phyloP scores from a whole-genome alignment of 2,797 vertebrate species.

The Epinephelus coioides region DNA sequence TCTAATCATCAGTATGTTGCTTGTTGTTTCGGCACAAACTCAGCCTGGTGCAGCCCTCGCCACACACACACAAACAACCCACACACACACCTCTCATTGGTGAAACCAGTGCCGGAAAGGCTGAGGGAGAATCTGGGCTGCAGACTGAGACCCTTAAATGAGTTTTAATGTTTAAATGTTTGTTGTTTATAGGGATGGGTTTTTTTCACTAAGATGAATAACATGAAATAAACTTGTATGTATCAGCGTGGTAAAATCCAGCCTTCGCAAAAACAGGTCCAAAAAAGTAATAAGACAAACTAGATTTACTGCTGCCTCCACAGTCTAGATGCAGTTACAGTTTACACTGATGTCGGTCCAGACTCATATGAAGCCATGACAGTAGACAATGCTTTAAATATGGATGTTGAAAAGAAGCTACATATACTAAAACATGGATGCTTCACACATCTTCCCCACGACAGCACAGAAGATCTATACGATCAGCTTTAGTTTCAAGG shows the following conservation, averaged over 20 bases:
- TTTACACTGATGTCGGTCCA: no score
- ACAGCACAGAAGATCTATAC: no score
- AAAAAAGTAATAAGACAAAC: no score
- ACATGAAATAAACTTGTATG: not conserved
- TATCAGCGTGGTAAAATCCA: not conserved
- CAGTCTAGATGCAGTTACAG: no score
- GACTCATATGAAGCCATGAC: no score
- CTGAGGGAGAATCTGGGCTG: constrained; percentile 34
- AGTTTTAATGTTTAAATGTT: no score
- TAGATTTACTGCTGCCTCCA: no score
- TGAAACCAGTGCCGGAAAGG: not conserved
- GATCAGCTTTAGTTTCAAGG: no score
- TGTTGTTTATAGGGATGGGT: constrained; percentile 16
- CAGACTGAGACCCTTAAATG: constrained; percentile 27
- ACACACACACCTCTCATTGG: not conserved
- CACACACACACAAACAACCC: constrained; percentile 1
- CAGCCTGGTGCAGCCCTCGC: constrained; percentile 3
- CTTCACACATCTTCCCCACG: no score
- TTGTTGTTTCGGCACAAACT: constrained; percentile 36
- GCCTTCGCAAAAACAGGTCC: not conserved
- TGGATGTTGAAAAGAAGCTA: no score
- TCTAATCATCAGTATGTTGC: constrained; percentile 59
- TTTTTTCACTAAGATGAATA: constrained; percentile 9
- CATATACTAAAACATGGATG: no score
- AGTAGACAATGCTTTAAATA: no score